Base-by-base conservation (phyloP, 2,113 vertebrate genomes). In the Climacteris rufus region DNA sequence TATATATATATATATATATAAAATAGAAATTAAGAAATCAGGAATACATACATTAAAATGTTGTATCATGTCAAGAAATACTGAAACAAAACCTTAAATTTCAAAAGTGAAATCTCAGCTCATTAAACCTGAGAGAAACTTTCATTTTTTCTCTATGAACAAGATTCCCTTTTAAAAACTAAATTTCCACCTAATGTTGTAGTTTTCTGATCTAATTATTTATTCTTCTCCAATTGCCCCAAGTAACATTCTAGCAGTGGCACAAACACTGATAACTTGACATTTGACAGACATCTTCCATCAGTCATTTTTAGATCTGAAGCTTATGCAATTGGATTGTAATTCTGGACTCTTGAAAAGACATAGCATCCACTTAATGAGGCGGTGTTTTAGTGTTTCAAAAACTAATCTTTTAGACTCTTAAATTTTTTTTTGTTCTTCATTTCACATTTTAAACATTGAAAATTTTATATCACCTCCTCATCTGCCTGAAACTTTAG, bases 271-370 rank as follows among this genome's bases (percentile, higher is more conserved):
- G 82, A 50, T 96, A 96, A 83, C 50, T 37, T 95, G 94, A 94
- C 91, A 63, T 94, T 96, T 95, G 84, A 44, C 49, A 96, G 80
- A 68, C 52, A 53, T 87, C 63, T 89, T 71, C 79, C 69, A 75
- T 96, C 91, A 93, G 83, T 96, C 90, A 88, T 61, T 94, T 93
- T 93, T 83, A 94, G 84, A 85, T 93, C 74, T 82, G 33, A 95
- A 96, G 64, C 47, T 96, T 95, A 80, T 82, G 64, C 40, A 57
- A 35, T 83, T 82, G 33, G 65, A 39, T 7, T 76, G 81, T 86
- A 92, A 91, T 94, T 94, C 70, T 86, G 47, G 75, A 89, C 68
- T 89, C 63, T 40, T 65, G 65, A 77, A 84, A 90, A 91, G 90
- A 60, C 44, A 40, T 19, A 71, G 16, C 66, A 90, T 68, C 82